phyloP scores from a whole-genome alignment of 2,113 vertebrate genomes.

The Oreotrochilus melanogaster region DNA sequence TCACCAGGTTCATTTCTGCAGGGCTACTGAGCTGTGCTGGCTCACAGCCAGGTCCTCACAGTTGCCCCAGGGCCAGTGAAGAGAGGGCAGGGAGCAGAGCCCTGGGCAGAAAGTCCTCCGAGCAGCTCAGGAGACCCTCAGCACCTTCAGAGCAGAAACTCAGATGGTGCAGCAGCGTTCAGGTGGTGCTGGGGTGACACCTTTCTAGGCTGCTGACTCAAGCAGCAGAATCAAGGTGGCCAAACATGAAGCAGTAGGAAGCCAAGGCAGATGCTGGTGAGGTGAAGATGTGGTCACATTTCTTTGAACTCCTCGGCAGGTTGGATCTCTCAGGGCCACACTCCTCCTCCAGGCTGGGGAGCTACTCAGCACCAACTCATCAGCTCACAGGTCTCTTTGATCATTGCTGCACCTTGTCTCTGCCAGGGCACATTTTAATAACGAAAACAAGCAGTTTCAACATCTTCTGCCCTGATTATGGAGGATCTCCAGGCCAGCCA shows the following conservation, averaged over 20 bases:
- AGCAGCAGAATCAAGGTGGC: not conserved
- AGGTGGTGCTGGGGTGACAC: not conserved
- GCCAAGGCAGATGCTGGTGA: not conserved
- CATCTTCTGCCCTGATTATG: rapidly evolving
- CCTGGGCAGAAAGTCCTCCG: not conserved
- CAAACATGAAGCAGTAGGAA: not conserved
- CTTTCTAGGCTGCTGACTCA: not conserved
- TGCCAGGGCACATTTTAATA: not conserved
- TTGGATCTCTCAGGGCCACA: not conserved
- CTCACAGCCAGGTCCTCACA: rapidly evolving
- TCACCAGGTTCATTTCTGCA: rapidly evolving
- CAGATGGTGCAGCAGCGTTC: too few species aligned
- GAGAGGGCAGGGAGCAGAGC: not conserved
- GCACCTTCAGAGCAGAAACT: not conserved
- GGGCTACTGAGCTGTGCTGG: not conserved
- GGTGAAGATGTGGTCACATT: not conserved
- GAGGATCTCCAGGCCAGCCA: not conserved
- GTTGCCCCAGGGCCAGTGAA: too few species aligned
- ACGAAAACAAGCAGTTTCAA: not conserved
- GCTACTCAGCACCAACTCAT: not conserved
- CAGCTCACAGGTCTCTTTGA: not conserved
- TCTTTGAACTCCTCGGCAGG: too few species aligned
- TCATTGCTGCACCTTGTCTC: not conserved
- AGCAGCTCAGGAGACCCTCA: not conserved
- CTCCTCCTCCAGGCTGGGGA: too few species aligned